A percentile compares a stretch with the other conserved stretches of the same genome.
Conservation (phyloP, 1,140 invertebrate genomes). For the Rhizoglyphus robini region DNA sequence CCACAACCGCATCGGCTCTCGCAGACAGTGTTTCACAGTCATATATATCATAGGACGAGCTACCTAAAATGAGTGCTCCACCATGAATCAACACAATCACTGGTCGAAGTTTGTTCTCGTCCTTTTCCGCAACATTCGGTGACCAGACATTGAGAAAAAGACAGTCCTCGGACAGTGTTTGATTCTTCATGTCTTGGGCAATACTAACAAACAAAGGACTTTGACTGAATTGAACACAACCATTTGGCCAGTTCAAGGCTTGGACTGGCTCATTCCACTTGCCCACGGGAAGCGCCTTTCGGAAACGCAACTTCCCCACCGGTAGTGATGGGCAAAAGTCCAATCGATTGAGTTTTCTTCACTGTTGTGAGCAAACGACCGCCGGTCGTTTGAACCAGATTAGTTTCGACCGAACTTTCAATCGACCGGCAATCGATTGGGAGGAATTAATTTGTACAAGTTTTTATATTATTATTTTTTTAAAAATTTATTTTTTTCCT, state of each 20-base stretch:
- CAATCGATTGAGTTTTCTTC: too few relatives aligned
- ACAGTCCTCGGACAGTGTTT: conserved; percentile 73
- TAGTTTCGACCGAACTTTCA: too few relatives aligned
- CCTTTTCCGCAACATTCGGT: conserved; percentile 35
- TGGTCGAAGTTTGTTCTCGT: conserved; percentile 31
- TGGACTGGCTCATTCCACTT: background rate
- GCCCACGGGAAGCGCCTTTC: conserved; percentile 38
- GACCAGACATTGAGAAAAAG: conserved; percentile 81
- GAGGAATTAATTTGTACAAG: too few relatives aligned
- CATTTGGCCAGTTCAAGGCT: too few relatives aligned
- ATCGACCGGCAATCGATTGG: too few relatives aligned
- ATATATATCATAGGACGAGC: conserved; percentile 68
- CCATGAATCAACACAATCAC: conserved; percentile 97
- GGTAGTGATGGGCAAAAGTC: too few relatives aligned
- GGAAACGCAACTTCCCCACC: conserved; percentile 70
- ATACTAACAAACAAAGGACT: too few relatives aligned
- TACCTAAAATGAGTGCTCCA: conserved; percentile 87
- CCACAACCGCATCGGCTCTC: conserved; percentile 66
- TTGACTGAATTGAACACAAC: too few relatives aligned
- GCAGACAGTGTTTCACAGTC: conserved; percentile 70
- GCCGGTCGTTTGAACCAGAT: too few relatives aligned
- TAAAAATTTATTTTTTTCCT: too few relatives aligned
- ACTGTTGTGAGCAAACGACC: too few relatives aligned
- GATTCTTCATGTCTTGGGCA: conserved; percentile 46
- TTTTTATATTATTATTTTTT: too few relatives aligned